phyloP scores from a whole-genome alignment of 2,113 vertebrate genomes.

The Caracal caracal region DNA sequence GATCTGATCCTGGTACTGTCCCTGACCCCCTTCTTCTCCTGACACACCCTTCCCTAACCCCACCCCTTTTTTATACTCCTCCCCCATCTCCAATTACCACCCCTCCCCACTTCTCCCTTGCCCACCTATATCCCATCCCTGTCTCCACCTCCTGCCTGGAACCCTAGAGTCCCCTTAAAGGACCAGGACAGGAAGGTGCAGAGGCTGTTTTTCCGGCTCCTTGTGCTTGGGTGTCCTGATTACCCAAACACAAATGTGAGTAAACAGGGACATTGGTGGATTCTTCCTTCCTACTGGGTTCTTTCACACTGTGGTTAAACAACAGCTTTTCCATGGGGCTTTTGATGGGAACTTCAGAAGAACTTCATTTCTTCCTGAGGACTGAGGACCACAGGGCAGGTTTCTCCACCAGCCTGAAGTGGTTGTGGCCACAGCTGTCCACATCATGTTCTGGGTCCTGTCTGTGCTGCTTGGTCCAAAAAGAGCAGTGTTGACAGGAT shows the following conservation, averaged over 20 bases:
- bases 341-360: too few relatives aligned
- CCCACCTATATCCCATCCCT: not conserved
- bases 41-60: constrained; percentile 65
- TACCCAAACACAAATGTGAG: constrained; percentile 84
- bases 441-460: not conserved
- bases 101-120: not conserved
- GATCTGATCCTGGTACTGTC: not conserved
- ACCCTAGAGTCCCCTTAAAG: not conserved
- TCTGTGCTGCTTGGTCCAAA: not conserved
- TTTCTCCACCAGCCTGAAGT: not conserved
- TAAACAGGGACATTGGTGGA: constrained; percentile 58
- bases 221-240: not conserved
- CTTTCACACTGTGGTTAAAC: not conserved
- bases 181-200: constrained; percentile 86
- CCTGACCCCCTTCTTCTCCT: not conserved
- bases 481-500: not conserved
- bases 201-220: constrained; percentile 45
- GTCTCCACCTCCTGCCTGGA: not conserved
- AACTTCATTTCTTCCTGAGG: too few relatives aligned
- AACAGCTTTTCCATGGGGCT: not conserved
- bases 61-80: constrained; percentile 59
- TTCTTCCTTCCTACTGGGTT: too few relatives aligned
- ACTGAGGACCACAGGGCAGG: too few relatives aligned
- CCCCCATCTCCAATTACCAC: constrained; percentile 59
- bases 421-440: not conserved